Conservation (phyloP, 2,113 vertebrate species). For the Fregata magnificens region DNA sequence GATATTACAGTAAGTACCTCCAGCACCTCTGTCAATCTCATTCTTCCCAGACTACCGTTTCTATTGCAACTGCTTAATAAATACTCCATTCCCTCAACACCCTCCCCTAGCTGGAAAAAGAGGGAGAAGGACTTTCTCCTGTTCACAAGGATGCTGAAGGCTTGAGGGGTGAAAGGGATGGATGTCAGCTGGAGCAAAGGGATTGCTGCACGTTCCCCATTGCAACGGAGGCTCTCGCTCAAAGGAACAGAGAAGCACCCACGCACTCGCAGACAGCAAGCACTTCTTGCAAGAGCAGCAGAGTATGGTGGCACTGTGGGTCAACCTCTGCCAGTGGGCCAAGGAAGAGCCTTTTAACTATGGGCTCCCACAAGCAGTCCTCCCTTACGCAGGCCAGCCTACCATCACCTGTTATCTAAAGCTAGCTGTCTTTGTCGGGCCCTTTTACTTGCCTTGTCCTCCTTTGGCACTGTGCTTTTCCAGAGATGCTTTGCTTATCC, state of each 20-base stretch:
- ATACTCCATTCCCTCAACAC: background rate
- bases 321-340: background rate
- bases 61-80: background rate
- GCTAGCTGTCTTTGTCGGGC: background rate
- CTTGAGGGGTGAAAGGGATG: background rate
- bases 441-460: background rate
- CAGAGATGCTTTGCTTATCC: background rate
- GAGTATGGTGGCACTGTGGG: background rate
- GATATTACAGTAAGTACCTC: background rate
- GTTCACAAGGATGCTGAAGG: background rate
- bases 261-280: fast-evolving
- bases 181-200: background rate
- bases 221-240: background rate
- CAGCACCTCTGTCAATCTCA: background rate
- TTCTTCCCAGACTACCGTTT: background rate
- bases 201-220: background rate
- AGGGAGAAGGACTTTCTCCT: background rate
- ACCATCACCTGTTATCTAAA: background rate
- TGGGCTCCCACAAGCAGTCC: background rate
- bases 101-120: background rate
- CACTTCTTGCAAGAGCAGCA: background rate
- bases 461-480: background rate
- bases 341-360: background rate
- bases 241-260: background rate
- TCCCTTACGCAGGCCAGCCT: background rate